These are phyloP conservation scores for Brenthis hecate DNA, from an alignment of 2,888 invertebrate genomes.

Conservation along the genomic window DNA sequence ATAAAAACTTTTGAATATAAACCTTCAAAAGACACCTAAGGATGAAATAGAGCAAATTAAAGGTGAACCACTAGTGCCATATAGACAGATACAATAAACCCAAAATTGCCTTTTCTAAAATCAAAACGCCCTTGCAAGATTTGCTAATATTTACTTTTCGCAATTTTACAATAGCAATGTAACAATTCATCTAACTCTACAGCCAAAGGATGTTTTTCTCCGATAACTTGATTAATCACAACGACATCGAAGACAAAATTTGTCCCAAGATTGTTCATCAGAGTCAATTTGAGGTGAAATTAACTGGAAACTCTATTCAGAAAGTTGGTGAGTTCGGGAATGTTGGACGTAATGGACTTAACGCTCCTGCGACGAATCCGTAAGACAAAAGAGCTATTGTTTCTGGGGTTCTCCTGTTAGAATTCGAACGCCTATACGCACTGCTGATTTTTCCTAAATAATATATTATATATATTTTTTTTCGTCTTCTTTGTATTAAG, in stretches of 20 bases:
- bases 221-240: constrained; percentile 29
- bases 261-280: constrained; percentile 36
- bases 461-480: no score
- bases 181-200: constrained; percentile 8
- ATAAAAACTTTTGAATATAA: no score
- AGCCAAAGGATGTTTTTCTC: constrained; percentile 12
- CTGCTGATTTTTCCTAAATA: background rate
- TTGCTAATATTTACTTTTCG: no score
- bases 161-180: background rate
- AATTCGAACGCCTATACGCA: constrained; percentile 22
- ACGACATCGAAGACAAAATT: constrained; percentile 28
- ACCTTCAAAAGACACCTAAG: no score
- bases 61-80: no score
- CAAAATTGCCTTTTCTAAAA: no score
- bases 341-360: constrained; percentile 63
- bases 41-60: no score
- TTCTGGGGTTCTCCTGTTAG: constrained; percentile 27
- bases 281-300: constrained; percentile 64
- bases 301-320: constrained; percentile 66
- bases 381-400: constrained; percentile 59
- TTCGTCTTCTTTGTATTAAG: background rate
- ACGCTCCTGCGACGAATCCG: constrained; percentile 45
- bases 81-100: no score
- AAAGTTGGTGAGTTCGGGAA: constrained; percentile 63
- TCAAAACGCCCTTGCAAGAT: no score